A percentile compares a stretch with the other conserved stretches of the same genome.
Evolutionary conservation across 2,113 vertebrate species (phyloP).

Genomic region (Peromyscus leucopus): DNA sequence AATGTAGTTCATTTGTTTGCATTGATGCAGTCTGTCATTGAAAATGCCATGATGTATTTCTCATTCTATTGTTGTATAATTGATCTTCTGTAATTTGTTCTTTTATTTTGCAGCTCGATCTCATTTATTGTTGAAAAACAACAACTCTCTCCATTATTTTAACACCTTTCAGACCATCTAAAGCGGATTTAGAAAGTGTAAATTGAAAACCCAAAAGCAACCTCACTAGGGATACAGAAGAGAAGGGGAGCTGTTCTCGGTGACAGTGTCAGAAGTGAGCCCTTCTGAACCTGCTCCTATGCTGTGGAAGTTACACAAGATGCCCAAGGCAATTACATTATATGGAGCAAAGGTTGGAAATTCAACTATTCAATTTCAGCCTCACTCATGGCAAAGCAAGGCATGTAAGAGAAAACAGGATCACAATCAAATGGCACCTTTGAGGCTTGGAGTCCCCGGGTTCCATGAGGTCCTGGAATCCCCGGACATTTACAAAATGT

Average conservation of each 20-base stretch:
- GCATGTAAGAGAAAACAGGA: background rate
- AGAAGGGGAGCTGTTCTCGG: background rate
- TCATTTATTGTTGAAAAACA: background rate
- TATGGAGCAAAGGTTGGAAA: background rate
- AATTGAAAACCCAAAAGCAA: background rate
- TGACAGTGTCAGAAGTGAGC: background rate
- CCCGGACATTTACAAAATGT: slow-evolving; percentile 80
- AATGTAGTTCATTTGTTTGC: background rate
- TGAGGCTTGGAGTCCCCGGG: background rate
- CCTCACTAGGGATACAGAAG: background rate
- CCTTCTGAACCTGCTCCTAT: background rate
- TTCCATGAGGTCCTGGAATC: slow-evolving; percentile 66
- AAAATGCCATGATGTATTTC: background rate
- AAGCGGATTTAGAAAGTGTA: background rate
- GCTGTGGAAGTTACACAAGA: background rate
- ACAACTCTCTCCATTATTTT: background rate
- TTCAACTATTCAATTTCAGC: background rate
- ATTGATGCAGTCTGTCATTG: background rate
- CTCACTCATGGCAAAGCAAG: background rate
- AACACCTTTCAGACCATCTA: slow-evolving; percentile 25
- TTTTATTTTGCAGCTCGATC: background rate
- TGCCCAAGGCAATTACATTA: background rate
- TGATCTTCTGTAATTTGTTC: background rate
- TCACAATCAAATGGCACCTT: slow-evolving; percentile 68
- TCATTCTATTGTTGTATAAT: background rate